phyloP scores from a whole-genome alignment of 2,888 invertebrate genomes.

The Drosophila ezoana region DNA sequence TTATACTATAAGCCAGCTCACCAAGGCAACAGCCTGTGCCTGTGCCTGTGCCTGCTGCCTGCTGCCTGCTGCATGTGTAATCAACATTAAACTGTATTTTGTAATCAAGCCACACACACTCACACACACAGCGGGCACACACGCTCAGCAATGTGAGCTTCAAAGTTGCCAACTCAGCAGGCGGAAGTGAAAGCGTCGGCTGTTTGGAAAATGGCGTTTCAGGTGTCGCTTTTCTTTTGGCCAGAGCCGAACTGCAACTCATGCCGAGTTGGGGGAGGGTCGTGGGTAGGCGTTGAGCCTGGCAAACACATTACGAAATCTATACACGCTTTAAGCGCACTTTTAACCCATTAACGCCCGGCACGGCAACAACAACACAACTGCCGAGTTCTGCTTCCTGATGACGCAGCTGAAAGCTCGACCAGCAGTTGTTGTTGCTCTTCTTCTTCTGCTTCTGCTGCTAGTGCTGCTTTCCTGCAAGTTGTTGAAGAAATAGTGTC shows the following conservation, averaged over 20 bases:
- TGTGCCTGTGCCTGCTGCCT: constrained; percentile 4
- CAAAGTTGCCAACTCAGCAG: constrained; percentile 72
- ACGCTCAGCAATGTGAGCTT: constrained; percentile 16
- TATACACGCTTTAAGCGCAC: constrained; percentile 78
- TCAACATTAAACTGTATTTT: constrained; percentile 80
- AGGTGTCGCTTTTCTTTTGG: constrained; percentile 67
- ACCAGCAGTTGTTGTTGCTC: constrained; percentile 19
- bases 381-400: constrained; percentile 51
- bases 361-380: constrained; percentile 31
- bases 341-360: constrained; percentile 79
- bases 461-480: constrained; percentile 48
- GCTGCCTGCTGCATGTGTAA: constrained; percentile 68
- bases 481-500: constrained; percentile 74
- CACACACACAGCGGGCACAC: constrained; percentile 5
- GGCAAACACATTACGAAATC: constrained; percentile 77
- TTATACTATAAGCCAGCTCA: constrained; percentile 47
- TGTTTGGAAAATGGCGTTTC: constrained; percentile 65
- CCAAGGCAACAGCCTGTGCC: constrained; percentile 40
- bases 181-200: constrained; percentile 70
- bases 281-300: constrained; percentile 19
- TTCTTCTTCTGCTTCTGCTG: constrained; percentile 11
- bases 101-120: constrained; percentile 68
- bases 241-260: constrained; percentile 70
- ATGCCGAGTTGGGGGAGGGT: constrained; percentile 27
- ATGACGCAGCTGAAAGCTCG: constrained; percentile 52